Percentiles rank a stretch among this genome's conserved stretches.
These are phyloP conservation scores for Oscheius sp. DNA, from an alignment of 2,888 invertebrate genomes.

Conservation along the genomic window DNA sequence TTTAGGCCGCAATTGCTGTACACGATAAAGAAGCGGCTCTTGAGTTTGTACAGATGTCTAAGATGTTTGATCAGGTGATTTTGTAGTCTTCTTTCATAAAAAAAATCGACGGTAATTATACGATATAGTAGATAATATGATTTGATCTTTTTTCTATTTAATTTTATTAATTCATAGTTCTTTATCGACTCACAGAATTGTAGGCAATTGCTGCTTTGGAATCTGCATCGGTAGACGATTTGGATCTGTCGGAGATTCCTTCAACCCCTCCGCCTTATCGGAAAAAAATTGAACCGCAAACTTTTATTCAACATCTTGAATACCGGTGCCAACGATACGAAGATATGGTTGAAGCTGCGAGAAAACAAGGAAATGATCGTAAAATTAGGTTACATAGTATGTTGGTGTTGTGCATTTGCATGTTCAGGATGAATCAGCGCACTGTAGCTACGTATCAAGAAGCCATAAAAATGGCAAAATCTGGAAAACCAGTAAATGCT, in stretches of 20 bases:
- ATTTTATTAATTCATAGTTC: no score
- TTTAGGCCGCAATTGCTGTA: slow-evolving; percentile 53
- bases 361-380: slow-evolving; percentile 60
- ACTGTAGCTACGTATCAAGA: slow-evolving; percentile 60
- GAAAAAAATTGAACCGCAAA: slow-evolving; percentile 30
- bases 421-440: slow-evolving; percentile 56
- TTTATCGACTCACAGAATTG: neutral
- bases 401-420: no score
- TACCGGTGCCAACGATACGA: slow-evolving; percentile 53
- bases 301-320: slow-evolving; percentile 53
- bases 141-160: no score
- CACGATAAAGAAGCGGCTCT: slow-evolving; percentile 57
- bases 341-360: slow-evolving; percentile 57
- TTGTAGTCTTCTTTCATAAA: neutral
- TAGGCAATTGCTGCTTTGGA: slow-evolving; percentile 57
- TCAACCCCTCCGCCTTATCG: slow-evolving; percentile 65
- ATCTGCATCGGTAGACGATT: slow-evolving; percentile 50
- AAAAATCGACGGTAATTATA: no score
- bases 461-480: slow-evolving; percentile 53
- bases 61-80: slow-evolving; percentile 63
- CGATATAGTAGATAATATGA: no score
- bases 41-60: slow-evolving; percentile 55
- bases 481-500: slow-evolving; percentile 49
- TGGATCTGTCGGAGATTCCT: slow-evolving; percentile 67
- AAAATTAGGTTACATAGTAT: slow-evolving; percentile 45